Evolutionary conservation across 2,888 invertebrate genomes (phyloP).

Genomic region (Meiosimyza decipiens): DNA sequence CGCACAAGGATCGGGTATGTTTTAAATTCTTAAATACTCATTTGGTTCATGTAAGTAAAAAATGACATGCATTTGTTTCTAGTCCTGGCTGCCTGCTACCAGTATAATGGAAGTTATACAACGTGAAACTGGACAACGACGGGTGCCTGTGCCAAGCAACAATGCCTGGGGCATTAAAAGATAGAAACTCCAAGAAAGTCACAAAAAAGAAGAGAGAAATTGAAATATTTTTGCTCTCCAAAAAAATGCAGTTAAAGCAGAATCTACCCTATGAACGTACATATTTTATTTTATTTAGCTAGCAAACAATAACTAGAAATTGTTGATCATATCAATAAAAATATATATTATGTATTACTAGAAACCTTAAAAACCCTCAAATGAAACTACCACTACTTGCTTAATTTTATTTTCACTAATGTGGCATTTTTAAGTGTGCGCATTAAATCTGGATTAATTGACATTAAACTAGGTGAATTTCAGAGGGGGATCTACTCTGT

Average conservation of each 20-base stretch:
- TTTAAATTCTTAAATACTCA: background rate
- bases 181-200: slow-evolving; percentile 41
- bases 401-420: no score
- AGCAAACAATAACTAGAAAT: slow-evolving; percentile 27
- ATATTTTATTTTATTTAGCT: slow-evolving; percentile 28
- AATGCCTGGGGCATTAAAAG: slow-evolving; percentile 65
- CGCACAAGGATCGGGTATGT: slow-evolving; percentile 79
- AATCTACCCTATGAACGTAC: background rate
- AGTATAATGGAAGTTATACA: slow-evolving; percentile 85
- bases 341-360: slow-evolving; percentile 14
- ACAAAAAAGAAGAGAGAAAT: slow-evolving; percentile 5
- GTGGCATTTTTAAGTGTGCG: no score
- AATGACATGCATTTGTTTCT: slow-evolving; percentile 48
- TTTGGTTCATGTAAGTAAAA: slow-evolving; percentile 10
- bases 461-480: no score
- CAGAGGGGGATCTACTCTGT: no score
- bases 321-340: slow-evolving; percentile 25
- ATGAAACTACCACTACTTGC: background rate
- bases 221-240: background rate
- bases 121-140: slow-evolving; percentile 81
- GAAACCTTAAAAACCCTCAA: slow-evolving; percentile 1
- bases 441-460: no score
- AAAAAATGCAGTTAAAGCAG: no score
- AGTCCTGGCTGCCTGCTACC: slow-evolving; percentile 91
- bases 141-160: slow-evolving; percentile 81